Conservation (phyloP, 1,140 invertebrate genomes). For the Drosophila eugracilis region DNA sequence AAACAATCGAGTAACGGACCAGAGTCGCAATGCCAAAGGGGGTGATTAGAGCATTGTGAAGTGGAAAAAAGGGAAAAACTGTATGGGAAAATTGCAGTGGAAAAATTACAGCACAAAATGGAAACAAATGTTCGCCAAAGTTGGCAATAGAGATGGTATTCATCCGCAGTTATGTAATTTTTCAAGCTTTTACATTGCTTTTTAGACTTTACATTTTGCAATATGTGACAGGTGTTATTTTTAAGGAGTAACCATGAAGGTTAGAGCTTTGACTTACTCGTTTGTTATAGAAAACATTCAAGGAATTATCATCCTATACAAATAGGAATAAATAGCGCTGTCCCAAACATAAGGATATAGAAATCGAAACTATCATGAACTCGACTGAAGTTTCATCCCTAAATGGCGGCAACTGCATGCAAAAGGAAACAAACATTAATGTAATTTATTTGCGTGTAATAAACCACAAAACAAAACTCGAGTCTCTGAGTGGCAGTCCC, state of each 20-base stretch:
- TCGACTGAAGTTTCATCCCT: slow-evolving; percentile 8
- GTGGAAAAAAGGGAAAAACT: slow-evolving; percentile 25
- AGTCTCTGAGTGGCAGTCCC: slow-evolving; percentile 25
- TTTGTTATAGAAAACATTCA: too few species aligned
- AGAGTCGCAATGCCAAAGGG: slow-evolving; percentile 28
- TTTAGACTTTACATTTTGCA: too few species aligned
- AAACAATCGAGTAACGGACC: slow-evolving; percentile 60
- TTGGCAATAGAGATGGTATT: slow-evolving; percentile 13
- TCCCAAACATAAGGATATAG: neutral
- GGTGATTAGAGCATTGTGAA: slow-evolving; percentile 39
- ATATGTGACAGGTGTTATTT: too few species aligned
- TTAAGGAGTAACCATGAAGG: too few species aligned
- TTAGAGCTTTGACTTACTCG: too few species aligned
- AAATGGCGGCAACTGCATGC: slow-evolving; percentile 11
- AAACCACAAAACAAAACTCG: slow-evolving; percentile 77
- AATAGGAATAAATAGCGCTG: neutral
- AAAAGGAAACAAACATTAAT: slow-evolving; percentile 77
- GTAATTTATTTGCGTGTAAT: slow-evolving; percentile 82
- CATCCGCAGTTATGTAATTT: neutral
- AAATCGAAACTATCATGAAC: neutral
- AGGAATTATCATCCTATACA: neutral
- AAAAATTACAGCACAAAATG: slow-evolving; percentile 61
- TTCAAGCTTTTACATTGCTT: neutral
- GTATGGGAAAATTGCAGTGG: slow-evolving; percentile 67
- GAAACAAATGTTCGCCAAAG: slow-evolving; percentile 52